Conservation (phyloP, 2,113 vertebrate species). For the Peromyscus leucopus region DNA sequence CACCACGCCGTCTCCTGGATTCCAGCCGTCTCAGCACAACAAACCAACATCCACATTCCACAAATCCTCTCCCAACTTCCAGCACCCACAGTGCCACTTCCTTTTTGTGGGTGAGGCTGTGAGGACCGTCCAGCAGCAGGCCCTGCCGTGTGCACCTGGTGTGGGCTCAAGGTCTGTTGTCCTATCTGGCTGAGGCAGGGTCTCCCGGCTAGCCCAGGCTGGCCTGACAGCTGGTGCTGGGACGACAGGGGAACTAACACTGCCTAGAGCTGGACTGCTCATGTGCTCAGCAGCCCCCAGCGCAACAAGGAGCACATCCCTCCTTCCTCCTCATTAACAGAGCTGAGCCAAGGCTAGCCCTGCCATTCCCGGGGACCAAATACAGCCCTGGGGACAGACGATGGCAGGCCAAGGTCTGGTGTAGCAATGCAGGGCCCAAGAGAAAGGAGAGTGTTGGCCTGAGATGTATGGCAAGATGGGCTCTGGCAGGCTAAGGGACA, state of each 20-base stretch:
- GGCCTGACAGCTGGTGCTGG: not conserved
- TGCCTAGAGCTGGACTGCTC: not conserved
- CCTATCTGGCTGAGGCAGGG: not conserved
- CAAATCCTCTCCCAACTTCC: not conserved
- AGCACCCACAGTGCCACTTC: not conserved
- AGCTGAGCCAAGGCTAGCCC: not conserved
- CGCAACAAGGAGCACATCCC: not conserved
- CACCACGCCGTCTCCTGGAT: not conserved
- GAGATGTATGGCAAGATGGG: not conserved
- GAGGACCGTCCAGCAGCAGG: not conserved
- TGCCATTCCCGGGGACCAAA: not conserved
- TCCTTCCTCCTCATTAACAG: not conserved
- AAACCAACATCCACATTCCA: not conserved
- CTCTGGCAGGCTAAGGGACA: not conserved
- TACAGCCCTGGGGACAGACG: not conserved
- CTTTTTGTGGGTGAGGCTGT: not conserved
- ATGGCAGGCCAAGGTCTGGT: not conserved
- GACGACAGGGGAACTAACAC: not conserved
- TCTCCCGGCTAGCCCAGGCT: not conserved
- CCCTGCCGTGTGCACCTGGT: not conserved
- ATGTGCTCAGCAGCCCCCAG: not conserved
- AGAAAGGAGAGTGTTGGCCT: not conserved
- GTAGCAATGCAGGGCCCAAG: not conserved
- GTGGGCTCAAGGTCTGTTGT: not conserved
- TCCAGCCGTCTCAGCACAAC: not conserved